A percentile compares a stretch with the other conserved stretches of the same genome.
Conservation (phyloP, 1,140 invertebrate species). For the Ephestia elutella region DNA sequence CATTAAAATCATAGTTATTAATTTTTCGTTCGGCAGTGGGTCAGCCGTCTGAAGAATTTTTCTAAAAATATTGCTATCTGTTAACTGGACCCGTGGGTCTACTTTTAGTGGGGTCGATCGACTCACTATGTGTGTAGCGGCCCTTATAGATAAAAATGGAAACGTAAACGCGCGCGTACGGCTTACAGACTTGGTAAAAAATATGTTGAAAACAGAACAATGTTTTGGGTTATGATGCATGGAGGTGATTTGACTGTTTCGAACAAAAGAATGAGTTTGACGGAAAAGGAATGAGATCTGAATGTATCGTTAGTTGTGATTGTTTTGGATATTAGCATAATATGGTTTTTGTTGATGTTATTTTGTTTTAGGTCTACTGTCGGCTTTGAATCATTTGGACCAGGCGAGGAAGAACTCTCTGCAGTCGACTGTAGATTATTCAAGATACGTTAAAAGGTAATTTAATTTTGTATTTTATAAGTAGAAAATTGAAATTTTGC, state of each 20-base stretch:
- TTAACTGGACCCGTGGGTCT: too few relatives aligned
- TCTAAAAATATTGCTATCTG: too few relatives aligned
- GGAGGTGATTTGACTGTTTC: conserved; percentile 67
- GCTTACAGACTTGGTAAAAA: conserved; percentile 52
- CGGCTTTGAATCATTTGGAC: conserved; percentile 73
- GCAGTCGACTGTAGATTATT: conserved; percentile 80
- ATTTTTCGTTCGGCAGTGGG: too few relatives aligned
- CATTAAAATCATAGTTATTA: too few relatives aligned
- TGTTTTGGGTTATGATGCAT: conserved; percentile 69
- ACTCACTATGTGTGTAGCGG: background rate
- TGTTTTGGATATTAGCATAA: conserved; percentile 63
- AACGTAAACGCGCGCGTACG: conserved; percentile 42
- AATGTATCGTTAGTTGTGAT: conserved; percentile 57
- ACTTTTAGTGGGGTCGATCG: too few relatives aligned
- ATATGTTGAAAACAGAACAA: conserved; percentile 69
- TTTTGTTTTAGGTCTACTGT: conserved; percentile 72
- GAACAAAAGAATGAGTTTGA: conserved; percentile 70
- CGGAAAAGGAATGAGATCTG: conserved; percentile 54
- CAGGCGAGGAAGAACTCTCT: conserved; percentile 64
- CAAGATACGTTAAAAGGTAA: conserved; percentile 86
- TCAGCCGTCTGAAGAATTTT: too few relatives aligned
- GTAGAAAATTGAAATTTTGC: too few relatives aligned
- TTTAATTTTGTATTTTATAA: background rate
- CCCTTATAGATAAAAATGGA: conserved; percentile 36
- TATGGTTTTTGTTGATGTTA: conserved; percentile 30